phyloP scores from a whole-genome alignment of 2,888 invertebrate genomes.

The Chymomyza fuscimana region DNA sequence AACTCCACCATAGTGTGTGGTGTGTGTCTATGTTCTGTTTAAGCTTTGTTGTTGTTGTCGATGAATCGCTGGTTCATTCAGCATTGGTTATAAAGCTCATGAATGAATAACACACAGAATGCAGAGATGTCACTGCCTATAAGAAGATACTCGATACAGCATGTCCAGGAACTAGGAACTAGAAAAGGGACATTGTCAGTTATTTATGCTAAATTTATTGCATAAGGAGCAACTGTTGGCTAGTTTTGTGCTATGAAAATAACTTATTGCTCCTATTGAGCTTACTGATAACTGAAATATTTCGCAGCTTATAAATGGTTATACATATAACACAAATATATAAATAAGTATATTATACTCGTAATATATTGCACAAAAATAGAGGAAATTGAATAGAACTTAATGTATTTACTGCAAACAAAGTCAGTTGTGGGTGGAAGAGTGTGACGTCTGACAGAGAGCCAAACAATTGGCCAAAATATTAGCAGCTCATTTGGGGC shows the following conservation, averaged over 20 bases:
- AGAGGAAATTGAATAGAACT: background rate
- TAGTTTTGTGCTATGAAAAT: background rate
- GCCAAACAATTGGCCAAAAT: constrained; percentile 11
- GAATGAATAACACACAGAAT: constrained; percentile 68
- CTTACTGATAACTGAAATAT: background rate
- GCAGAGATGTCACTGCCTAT: constrained; percentile 42
- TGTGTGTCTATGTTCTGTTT: background rate
- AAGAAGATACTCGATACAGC: constrained; percentile 15
- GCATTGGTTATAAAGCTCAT: constrained; percentile 39
- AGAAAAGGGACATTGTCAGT: constrained; percentile 20
- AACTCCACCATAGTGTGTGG: too few relatives aligned
- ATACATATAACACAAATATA: background rate
- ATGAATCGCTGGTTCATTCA: too few relatives aligned
- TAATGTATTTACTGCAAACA: background rate
- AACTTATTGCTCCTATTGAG: background rate
- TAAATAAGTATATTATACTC: background rate
- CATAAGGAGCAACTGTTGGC: constrained; percentile 9
- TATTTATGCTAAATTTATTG: constrained; percentile 61
- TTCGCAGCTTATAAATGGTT: background rate
- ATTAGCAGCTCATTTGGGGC: constrained; percentile 10
- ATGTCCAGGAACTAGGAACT: constrained; percentile 9
- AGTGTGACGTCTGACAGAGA: background rate
- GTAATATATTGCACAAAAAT: background rate
- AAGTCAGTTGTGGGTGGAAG: background rate
- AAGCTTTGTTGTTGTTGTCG: background rate